Conservation (phyloP, 1,140 invertebrate genomes). For the Sycobia sp. region DNA sequence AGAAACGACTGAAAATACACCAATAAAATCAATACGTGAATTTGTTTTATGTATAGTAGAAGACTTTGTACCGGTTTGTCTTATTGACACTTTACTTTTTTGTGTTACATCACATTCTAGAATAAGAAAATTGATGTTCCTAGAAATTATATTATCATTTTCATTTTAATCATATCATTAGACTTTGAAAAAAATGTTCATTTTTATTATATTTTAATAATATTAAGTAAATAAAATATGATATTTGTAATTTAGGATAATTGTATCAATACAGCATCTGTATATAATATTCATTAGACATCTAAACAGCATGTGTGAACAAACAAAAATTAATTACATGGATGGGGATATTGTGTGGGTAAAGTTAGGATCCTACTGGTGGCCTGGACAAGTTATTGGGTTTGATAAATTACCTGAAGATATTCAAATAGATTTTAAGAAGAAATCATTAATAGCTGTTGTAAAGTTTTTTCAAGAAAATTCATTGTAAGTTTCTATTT, state of each 20-base stretch:
- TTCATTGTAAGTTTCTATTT: slow-evolving; percentile 71
- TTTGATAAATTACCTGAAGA: slow-evolving; percentile 68
- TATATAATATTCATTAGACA: background rate
- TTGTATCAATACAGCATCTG: background rate
- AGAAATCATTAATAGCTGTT: slow-evolving; percentile 73
- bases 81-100: background rate
- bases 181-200: background rate
- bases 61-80: too few relatives aligned
- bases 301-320: slow-evolving; percentile 63
- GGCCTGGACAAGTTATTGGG: slow-evolving; percentile 77
- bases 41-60: background rate
- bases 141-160: background rate
- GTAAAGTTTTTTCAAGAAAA: slow-evolving; percentile 85
- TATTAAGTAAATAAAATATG: background rate
- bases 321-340: slow-evolving; percentile 68
- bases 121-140: background rate
- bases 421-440: slow-evolving; percentile 64
- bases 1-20: background rate
- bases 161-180: background rate
- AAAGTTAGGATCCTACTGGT: slow-evolving; percentile 76
- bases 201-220: background rate
- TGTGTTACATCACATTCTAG: background rate
- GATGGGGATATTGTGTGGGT: slow-evolving; percentile 83
- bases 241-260: slow-evolving; percentile 5
- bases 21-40: background rate